Evolutionary conservation across 2,113 vertebrate species (phyloP), one percentile per base, ranked within the genome.

Genomic region (Camarhynchus parvulus): DNA sequence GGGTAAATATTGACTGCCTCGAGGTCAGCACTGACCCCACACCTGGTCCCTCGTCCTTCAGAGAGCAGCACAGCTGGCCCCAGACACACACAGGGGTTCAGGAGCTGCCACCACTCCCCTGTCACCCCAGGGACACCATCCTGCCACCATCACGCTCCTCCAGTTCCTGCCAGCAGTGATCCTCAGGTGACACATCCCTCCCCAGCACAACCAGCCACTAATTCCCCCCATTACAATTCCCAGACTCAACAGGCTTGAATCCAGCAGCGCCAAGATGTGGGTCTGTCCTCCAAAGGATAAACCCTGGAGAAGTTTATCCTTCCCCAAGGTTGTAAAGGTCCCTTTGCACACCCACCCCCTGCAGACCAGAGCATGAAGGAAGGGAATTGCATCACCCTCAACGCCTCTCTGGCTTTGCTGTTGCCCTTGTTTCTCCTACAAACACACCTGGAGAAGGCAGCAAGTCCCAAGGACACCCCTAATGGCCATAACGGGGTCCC

Each of bases 361-460:
- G 4, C 50, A 61, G 61, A 5, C 1, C 0, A 0, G 17, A 17
- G 55, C n/a, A 1, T 0, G 0, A 10, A 7, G 44, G 47, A 25
- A 5, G 30, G 30, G 47, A 75, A 56, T 1, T 22, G 61, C 73
- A 50, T 30, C 69, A 67, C 61, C 39, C 62, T 3, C 0, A 37
- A 0, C 0, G 0, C 5, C 0, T 22, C 72, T 12, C 7, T 10
- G 67, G 15, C 67, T 85, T 56, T 4, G 75, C 61, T 33, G 28
- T 0, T 14, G 56, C 0, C 56, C 77, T 16, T 88, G 53, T 94
- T 96, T 87, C 82, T 69, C 84, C 92, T 76, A 18, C 82, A 96
- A 96, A 96, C 87, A 93, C 84, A 90, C 66, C 92, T 90, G 96
- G 87, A 63, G 62, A 16, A 52, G 11, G 87, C 73, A 83, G 74